phyloP scores from a whole-genome alignment of 92 coral and sea anemone genomes.

The Bergia sp. region DNA sequence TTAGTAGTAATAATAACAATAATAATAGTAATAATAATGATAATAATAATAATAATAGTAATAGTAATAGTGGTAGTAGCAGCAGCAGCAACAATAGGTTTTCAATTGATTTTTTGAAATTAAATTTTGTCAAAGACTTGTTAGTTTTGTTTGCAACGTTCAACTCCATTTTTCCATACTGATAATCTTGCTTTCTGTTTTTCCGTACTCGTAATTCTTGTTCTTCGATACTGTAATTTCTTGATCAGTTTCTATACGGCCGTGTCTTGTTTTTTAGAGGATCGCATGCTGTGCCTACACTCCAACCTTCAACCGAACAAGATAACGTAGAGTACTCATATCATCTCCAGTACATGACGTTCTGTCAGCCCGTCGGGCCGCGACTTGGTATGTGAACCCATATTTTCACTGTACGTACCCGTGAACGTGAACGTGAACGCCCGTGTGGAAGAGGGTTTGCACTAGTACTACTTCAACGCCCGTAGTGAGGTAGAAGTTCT shows the following conservation, averaged over 20 bases:
- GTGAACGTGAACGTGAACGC: no score
- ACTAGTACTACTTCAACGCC: no score
- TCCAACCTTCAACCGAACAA: conserved; percentile 47
- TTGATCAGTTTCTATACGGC: background rate
- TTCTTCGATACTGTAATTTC: conserved; percentile 49
- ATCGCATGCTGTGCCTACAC: conserved; percentile 23
- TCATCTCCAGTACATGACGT: conserved; percentile 72
- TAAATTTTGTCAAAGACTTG: no score
- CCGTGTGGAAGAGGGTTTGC: no score
- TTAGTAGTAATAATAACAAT: background rate
- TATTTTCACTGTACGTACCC: background rate
- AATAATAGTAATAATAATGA: no score
- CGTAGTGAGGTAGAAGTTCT: no score
- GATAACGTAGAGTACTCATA: conserved; percentile 61
- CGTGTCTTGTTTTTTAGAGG: conserved; percentile 39
- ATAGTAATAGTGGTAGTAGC: background rate
- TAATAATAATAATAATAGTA: background rate
- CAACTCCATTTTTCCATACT: no score
- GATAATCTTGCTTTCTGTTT: background rate
- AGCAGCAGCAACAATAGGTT: background rate
- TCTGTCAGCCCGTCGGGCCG: conserved; percentile 93
- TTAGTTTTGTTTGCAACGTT: no score
- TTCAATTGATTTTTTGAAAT: no score
- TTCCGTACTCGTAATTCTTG: background rate
- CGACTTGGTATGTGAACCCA: conserved; percentile 65